Percentiles rank a stretch among this genome's conserved stretches.
Evolutionary conservation across 2,113 vertebrate genomes (phyloP).

Genomic region (Ursus arctos): DNA sequence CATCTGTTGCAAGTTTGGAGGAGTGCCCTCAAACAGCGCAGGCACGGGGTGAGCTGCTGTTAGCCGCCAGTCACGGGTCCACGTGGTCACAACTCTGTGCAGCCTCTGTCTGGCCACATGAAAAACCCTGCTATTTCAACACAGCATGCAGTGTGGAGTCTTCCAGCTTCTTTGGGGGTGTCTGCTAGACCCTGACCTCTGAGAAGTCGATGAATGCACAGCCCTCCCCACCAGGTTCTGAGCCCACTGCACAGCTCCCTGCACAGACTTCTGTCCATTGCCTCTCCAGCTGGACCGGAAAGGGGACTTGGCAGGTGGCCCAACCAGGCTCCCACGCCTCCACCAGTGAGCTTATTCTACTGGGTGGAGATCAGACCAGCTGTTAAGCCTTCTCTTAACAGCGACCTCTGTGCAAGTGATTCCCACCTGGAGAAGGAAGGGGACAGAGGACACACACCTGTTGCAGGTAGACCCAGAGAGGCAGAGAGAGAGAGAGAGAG

Average conservation of each 20-base stretch:
- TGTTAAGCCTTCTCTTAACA: neutral
- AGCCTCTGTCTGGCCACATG: too few relatives aligned
- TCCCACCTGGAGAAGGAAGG: neutral
- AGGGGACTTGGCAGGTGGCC: neutral
- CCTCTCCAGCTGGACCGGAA: neutral
- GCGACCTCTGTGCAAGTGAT: neutral
- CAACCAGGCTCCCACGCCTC: rapidly evolving
- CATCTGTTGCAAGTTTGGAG: neutral
- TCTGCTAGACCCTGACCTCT: neutral
- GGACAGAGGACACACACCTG: neutral
- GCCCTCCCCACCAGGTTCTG: too few relatives aligned
- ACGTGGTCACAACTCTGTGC: neutral
- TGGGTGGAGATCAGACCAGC: too few relatives aligned
- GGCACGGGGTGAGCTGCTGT: rapidly evolving
- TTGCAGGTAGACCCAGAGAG: neutral
- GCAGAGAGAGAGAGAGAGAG: too few relatives aligned
- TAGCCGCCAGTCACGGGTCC: neutral
- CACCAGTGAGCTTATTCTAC: neutral
- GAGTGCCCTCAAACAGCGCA: too few relatives aligned
- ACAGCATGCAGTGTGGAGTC: neutral
- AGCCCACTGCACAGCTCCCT: neutral
- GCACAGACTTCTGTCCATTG: too few relatives aligned
- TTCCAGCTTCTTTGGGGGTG: neutral
- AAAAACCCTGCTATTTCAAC: neutral
- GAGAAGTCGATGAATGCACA: neutral